Conservation (phyloP, 2,113 vertebrate species). For the Phalacrocorax brasilianus region DNA sequence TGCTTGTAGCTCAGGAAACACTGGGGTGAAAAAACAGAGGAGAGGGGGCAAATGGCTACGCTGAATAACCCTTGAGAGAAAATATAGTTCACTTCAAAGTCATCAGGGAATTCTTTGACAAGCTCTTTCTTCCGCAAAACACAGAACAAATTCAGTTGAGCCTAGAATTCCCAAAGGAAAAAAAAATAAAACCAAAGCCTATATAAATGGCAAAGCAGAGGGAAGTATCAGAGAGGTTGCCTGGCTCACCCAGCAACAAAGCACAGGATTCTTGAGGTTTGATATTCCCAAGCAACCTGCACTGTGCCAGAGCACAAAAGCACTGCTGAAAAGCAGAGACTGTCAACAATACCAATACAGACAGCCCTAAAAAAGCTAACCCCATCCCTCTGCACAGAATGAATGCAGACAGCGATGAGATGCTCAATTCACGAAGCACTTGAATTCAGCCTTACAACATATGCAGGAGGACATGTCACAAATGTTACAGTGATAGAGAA, state of each 20-base stretch:
- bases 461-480: background rate
- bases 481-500: background rate
- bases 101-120: conserved; percentile 57
- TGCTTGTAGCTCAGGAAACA: conserved; percentile 58
- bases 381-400: background rate
- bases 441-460: background rate
- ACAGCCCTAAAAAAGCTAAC: background rate
- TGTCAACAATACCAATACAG: background rate
- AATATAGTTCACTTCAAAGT: conserved; percentile 64
- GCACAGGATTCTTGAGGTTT: background rate
- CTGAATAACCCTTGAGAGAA: conserved; percentile 52
- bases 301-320: conserved; percentile 9
- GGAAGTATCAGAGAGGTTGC: background rate
- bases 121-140: conserved; percentile 46
- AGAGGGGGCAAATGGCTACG: conserved; percentile 41
- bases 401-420: background rate
- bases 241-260: background rate
- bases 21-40: conserved; percentile 45
- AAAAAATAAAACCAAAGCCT: conserved; percentile 17
- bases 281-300: conserved; percentile 32
- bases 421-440: background rate
- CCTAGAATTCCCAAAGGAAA: conserved; percentile 28
- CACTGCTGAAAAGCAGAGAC: background rate
- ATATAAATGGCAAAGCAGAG: background rate
- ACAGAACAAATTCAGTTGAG: conserved; percentile 26